Percentiles rank a stretch among this genome's conserved stretches.
Conservation (phyloP, 2,113 vertebrate genomes). For the Pelvicachromis taeniatus region DNA sequence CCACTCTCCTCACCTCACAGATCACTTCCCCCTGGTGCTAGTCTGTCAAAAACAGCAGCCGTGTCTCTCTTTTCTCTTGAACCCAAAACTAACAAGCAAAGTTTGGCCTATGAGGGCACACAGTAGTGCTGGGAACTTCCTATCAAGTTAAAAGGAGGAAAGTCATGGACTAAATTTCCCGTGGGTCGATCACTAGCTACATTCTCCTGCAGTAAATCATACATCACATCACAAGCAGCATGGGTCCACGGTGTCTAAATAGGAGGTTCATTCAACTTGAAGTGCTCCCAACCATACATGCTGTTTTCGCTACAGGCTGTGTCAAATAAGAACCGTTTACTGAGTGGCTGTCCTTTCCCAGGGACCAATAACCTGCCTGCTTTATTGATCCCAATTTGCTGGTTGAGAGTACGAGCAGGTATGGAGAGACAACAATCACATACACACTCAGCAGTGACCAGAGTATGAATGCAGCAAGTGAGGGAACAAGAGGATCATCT, state of each 20-base stretch:
- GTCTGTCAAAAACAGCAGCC: slow-evolving; percentile 64
- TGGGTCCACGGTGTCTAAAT: slow-evolving; percentile 19
- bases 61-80: slow-evolving; percentile 49
- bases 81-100: slow-evolving; percentile 65
- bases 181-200: slow-evolving; percentile 18
- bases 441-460: not conserved
- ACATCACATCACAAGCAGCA: slow-evolving; percentile 36
- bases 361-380: slow-evolving; percentile 21
- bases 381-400: slow-evolving; percentile 57
- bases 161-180: slow-evolving; percentile 51
- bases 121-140: slow-evolving; percentile 29
- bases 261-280: slow-evolving; percentile 7
- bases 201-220: slow-evolving; percentile 36
- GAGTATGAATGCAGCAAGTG: not conserved
- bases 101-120: slow-evolving; percentile 38
- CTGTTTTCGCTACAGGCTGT: slow-evolving; percentile 27
- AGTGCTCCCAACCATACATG: slow-evolving; percentile 28
- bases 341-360: slow-evolving; percentile 11
- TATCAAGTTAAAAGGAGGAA: slow-evolving; percentile 55
- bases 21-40: slow-evolving; percentile 31
- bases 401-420: slow-evolving; percentile 8
- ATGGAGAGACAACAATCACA: slow-evolving; percentile 4
- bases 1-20: slow-evolving; percentile 38
- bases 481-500: slow-evolving; percentile 7
- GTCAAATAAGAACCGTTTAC: slow-evolving; percentile 37